These are phyloP conservation scores for Tenthredo amoena DNA, from an alignment of 2,888 invertebrate genomes.

Conservation along the genomic window DNA sequence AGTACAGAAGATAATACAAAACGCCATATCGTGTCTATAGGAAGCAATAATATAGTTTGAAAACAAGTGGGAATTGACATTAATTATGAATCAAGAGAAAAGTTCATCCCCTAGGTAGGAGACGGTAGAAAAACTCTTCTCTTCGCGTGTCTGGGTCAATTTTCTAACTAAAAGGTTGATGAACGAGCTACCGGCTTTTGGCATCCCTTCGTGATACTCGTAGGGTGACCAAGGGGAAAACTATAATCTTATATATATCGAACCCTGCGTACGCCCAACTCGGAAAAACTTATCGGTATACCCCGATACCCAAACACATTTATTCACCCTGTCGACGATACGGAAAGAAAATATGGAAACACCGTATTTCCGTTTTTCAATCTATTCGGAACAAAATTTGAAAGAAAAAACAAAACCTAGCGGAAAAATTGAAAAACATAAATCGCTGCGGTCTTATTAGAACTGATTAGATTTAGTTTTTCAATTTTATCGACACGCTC, in stretches of 20 bases:
- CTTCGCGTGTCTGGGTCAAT: background rate
- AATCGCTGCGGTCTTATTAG: too few species aligned
- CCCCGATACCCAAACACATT: background rate
- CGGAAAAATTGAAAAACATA: background rate
- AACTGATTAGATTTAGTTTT: too few species aligned
- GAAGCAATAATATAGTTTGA: background rate
- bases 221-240: conserved; percentile 27
- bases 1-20: background rate
- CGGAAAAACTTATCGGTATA: background rate
- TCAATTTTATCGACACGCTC: too few species aligned
- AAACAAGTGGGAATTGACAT: conserved; percentile 8
- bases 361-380: background rate
- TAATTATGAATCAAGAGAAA: conserved; percentile 39
- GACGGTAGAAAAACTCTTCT: background rate
- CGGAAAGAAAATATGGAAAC: background rate
- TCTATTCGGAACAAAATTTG: background rate
- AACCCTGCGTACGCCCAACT: conserved; percentile 17
- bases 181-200: conserved; percentile 21
- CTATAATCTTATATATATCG: conserved; percentile 36
- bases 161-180: conserved; percentile 31
- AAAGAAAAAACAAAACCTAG: background rate
- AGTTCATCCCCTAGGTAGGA: conserved; percentile 4
- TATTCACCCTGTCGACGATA: background rate
- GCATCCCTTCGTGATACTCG: conserved; percentile 12
- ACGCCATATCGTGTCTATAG: background rate